Conservation (phyloP, 1,140 invertebrate genomes). For the Microvelia longipes region DNA sequence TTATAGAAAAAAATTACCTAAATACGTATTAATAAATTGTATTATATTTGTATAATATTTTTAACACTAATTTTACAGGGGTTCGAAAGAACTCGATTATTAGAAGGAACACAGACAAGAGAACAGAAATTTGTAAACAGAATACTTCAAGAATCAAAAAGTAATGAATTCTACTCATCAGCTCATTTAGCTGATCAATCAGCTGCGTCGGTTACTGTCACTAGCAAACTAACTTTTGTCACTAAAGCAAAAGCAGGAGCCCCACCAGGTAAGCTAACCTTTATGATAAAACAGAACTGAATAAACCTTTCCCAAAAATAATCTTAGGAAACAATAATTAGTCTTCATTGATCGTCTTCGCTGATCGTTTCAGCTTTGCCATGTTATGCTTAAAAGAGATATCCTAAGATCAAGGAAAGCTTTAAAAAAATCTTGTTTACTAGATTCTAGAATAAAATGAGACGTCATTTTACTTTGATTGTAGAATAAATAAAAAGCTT, state of each 20-base stretch:
- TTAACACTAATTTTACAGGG: neutral
- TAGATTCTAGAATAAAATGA: too few species aligned
- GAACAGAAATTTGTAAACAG: neutral
- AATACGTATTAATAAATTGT: neutral
- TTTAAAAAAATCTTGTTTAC: too few species aligned
- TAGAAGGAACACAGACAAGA: neutral
- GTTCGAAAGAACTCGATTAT: neutral
- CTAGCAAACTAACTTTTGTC: neutral
- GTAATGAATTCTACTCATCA: neutral
- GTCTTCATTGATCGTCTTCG: too few species aligned
- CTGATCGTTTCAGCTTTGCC: too few species aligned
- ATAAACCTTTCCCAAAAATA: neutral
- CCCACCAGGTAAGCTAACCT: neutral
- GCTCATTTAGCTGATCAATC: neutral
- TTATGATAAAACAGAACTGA: neutral
- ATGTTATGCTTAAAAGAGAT: too few species aligned
- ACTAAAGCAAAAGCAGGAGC: neutral
- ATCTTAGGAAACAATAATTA: too few species aligned
- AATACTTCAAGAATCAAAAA: neutral
- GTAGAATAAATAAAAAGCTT: too few species aligned
- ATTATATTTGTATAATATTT: too few species aligned
- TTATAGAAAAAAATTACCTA: neutral
- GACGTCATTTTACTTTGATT: too few species aligned
- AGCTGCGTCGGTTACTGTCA: neutral
- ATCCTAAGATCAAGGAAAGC: too few species aligned